Evolutionary conservation across 1,140 invertebrate species (phyloP).

Genomic region (Asbolus verrucosus): DNA sequence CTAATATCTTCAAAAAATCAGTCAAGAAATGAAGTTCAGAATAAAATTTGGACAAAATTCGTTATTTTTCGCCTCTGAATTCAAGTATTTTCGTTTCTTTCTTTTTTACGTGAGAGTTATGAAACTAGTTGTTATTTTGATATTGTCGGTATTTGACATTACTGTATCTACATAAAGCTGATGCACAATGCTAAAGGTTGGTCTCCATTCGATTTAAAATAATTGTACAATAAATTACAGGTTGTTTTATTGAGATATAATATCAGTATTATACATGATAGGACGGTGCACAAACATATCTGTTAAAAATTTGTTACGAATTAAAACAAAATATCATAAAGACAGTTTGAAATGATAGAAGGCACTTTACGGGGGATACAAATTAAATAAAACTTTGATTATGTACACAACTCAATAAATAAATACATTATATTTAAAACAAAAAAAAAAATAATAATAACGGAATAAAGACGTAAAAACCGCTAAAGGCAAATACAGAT

Average conservation of each 20-base stretch:
- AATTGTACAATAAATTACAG: constrained; percentile 9
- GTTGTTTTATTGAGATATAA: constrained; percentile 40
- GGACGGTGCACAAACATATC: constrained; percentile 43
- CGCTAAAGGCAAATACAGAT: constrained; percentile 4
- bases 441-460: constrained; percentile 10
- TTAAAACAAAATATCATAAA: constrained; percentile 40
- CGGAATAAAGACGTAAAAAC: constrained; percentile 24
- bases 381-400: constrained; percentile 29
- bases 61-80: too few relatives aligned
- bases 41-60: too few relatives aligned
- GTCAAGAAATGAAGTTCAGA: too few relatives aligned
- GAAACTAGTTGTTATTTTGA: constrained; percentile 7
- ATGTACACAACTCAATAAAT: constrained; percentile 34
- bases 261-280: constrained; percentile 43
- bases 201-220: too few relatives aligned
- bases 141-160: neutral
- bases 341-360: constrained; percentile 39
- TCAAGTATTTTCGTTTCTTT: too few relatives aligned
- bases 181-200: too few relatives aligned
- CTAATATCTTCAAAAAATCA: too few relatives aligned
- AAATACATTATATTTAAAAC: constrained; percentile 29
- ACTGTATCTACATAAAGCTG: too few relatives aligned
- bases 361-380: constrained; percentile 35
- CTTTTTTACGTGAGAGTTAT: neutral
- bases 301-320: constrained; percentile 39